A percentile compares a stretch with the other conserved stretches of the same genome.
These are phyloP conservation scores for Acleris sparsana DNA, from an alignment of 2,888 invertebrate genomes.

Conservation along the genomic window DNA sequence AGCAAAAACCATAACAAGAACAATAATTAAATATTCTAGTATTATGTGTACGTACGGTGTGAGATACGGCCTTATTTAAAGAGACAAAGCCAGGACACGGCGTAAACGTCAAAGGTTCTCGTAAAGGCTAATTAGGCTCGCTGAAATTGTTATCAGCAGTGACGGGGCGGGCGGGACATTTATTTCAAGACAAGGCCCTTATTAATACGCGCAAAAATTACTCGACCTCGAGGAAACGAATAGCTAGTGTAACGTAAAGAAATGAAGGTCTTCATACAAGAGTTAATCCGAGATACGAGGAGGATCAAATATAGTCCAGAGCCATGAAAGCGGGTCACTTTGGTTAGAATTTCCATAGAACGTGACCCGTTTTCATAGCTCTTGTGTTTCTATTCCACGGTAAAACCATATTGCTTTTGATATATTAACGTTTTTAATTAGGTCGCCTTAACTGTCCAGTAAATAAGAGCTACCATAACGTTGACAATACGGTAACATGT, in stretches of 20 bases:
- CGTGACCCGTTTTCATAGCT: too few relatives aligned
- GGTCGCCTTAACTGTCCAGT: background rate
- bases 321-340: too few relatives aligned
- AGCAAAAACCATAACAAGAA: too few relatives aligned
- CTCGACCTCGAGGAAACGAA: too few relatives aligned
- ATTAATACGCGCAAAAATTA: background rate
- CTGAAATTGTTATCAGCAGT: constrained; percentile 27
- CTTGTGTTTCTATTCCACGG: too few relatives aligned
- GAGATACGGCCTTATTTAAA: constrained; percentile 11
- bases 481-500: too few relatives aligned
- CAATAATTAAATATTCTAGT: too few relatives aligned
- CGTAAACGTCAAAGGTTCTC: constrained; percentile 26
- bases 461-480: background rate
- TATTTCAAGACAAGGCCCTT: constrained; percentile 4
- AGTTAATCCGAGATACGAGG: background rate
- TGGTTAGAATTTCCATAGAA: too few relatives aligned
- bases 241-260: too few relatives aligned
- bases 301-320: too few relatives aligned
- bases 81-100: constrained; percentile 28
- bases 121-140: constrained; percentile 27
- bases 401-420: background rate
- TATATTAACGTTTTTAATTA: background rate
- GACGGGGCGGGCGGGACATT: constrained; percentile 7
- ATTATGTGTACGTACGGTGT: constrained; percentile 13
- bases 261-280: too few relatives aligned